Evolutionary conservation across 2,113 vertebrate species (phyloP), one percentile per base, ranked within the genome.

Genomic region (Cavia aperea): DNA sequence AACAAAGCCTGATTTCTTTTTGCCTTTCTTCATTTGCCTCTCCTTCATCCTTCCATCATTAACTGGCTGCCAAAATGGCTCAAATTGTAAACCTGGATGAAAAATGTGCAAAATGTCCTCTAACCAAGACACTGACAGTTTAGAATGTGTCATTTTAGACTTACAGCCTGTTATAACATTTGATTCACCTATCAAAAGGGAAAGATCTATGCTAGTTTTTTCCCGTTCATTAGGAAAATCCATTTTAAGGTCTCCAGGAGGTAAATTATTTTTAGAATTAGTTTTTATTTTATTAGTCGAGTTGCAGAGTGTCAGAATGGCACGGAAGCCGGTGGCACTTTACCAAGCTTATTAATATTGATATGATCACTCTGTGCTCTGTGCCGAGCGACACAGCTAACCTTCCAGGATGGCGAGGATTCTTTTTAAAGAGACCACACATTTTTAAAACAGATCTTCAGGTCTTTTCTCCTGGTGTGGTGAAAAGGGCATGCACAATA

Each of bases 211-310:
- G 63, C 51, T 94, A 72, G 14, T 46, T 94, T 96, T 89, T 93
- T 87, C 15, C 72, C 60, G 36, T 96, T 97, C 95, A 97, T 97
- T 96, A 97, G 83, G 93, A 96, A 97, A 97, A 97, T 96, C 90
- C 92, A 97, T 97, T 98, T 97, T 96, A 96, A 97, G 93, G 92
- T 95, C 96, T 97, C 93, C 96, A 96, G 97, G 97, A 97, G 97
- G 96, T 95, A 98, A 97, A 97, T 97, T 97, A 96, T 97, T 97
- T 98, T 97, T 96, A 81, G 97, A 97, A 97, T 96, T 96, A 97
- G 93, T 92, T 97, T 97, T 97, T 97, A 95, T 97, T 97, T 97
- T 97, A 97, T 97, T 97, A 97, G 90, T 95, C 92, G 95, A 72
- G 65, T 96, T 97, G 82, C 72, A 87, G 94, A 85, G 65, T 96